phyloP scores from a whole-genome alignment of 2,797 vertebrate genomes.

The Urosaurus nigricauda region DNA sequence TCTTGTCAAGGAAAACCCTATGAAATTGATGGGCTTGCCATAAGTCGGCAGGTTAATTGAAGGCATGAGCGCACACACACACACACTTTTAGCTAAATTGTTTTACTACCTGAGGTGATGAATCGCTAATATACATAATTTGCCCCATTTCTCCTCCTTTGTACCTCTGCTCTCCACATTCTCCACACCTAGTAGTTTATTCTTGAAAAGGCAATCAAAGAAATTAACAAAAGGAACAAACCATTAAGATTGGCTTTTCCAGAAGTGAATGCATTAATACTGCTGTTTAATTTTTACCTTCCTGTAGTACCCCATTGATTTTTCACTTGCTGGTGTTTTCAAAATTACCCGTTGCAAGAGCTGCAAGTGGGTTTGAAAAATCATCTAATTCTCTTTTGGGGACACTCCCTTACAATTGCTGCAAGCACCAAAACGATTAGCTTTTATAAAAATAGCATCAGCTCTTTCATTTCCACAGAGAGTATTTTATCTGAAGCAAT shows the following conservation, averaged over 20 bases:
- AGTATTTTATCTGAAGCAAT: neutral
- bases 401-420: neutral
- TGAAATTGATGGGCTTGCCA: too few species aligned
- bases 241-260: neutral
- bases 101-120: neutral
- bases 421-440: neutral
- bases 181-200: neutral
- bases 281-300: neutral
- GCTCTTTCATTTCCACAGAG: neutral
- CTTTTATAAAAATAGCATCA: neutral
- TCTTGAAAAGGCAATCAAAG: slow-evolving; percentile 2
- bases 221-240: neutral
- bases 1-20: too few species aligned
- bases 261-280: neutral
- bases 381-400: neutral
- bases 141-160: neutral
- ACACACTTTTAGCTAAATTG: too few species aligned
- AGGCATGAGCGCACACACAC: too few species aligned
- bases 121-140: neutral
- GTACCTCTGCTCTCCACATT: neutral
- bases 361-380: neutral
- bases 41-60: too few species aligned
- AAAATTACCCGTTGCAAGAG: neutral
- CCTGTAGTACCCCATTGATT: neutral
- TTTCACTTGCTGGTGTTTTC: neutral